Percentiles rank a stretch among this genome's conserved stretches.
Evolutionary conservation across 2,113 vertebrate genomes (phyloP).

Genomic region (Clinocottus analis): DNA sequence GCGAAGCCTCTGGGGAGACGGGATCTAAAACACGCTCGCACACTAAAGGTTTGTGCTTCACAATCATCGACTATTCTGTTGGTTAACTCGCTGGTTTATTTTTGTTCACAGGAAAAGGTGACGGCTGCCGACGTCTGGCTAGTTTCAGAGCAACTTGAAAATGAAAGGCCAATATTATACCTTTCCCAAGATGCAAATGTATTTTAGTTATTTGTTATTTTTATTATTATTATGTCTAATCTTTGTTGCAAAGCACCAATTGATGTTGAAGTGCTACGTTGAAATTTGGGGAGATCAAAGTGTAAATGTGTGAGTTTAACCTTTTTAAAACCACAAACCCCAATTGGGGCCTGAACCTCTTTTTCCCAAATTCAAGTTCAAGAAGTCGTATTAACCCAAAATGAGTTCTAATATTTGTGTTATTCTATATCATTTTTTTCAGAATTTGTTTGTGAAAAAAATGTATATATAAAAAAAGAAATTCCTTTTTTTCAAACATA

Average conservation of each 20-base stretch:
- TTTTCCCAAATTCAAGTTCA: no score
- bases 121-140: background rate
- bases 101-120: background rate
- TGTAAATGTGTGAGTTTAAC: background rate
- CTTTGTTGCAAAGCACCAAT: background rate
- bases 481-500: no score
- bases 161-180: background rate
- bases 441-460: no score
- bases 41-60: slow-evolving; percentile 15
- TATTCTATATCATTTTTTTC: no score
- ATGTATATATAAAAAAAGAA: no score
- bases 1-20: slow-evolving; percentile 13
- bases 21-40: slow-evolving; percentile 4
- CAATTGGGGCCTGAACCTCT: no score
- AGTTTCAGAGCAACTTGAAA: background rate
- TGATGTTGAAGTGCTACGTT: background rate
- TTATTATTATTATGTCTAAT: no score
- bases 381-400: no score
- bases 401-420: no score
- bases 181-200: background rate
- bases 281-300: background rate
- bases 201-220: background rate
- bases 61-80: background rate
- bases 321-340: no score
- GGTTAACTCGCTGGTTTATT: background rate